These are phyloP conservation scores for Oligia latruncula DNA, from an alignment of 2,888 invertebrate genomes.

Conservation along the genomic window DNA sequence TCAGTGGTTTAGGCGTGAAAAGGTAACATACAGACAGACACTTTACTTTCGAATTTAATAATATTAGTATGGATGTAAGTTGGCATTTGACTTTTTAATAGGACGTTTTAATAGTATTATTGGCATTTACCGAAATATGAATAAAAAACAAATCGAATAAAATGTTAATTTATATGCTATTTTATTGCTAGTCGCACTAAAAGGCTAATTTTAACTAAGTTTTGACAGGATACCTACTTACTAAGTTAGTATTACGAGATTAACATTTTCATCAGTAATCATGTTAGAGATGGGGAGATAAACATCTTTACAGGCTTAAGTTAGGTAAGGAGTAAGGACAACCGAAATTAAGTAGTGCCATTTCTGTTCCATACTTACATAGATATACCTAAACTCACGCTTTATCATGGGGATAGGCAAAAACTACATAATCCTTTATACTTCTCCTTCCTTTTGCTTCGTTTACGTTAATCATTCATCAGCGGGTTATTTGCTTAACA, in stretches of 20 bases:
- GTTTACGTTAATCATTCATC: not conserved
- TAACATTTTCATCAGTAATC: not conserved
- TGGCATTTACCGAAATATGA: not conserved
- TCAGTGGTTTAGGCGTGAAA: too few species aligned
- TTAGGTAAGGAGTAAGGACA: too few species aligned
- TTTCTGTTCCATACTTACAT: not conserved
- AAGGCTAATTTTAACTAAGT: not conserved
- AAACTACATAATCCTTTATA: not conserved
- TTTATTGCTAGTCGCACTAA: not conserved
- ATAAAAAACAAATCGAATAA: not conserved
- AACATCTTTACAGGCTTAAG: not conserved
- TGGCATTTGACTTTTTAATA: too few species aligned
- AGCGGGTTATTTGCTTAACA: not conserved
- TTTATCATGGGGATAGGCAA: not conserved
- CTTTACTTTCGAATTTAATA: too few species aligned
- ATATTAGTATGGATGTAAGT: too few species aligned
- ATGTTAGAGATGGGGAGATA: too few species aligned
- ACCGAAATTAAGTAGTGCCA: not conserved
- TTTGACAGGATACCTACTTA: not conserved
- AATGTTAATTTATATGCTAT: not conserved
- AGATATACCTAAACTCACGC: not conserved
- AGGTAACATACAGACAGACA: too few species aligned
- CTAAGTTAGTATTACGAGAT: not conserved
- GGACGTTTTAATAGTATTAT: not conserved
- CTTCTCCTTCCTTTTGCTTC: not conserved